These are phyloP conservation scores for Falco rusticolus DNA, from an alignment of 2,797 vertebrate species.

Conservation along the genomic window DNA sequence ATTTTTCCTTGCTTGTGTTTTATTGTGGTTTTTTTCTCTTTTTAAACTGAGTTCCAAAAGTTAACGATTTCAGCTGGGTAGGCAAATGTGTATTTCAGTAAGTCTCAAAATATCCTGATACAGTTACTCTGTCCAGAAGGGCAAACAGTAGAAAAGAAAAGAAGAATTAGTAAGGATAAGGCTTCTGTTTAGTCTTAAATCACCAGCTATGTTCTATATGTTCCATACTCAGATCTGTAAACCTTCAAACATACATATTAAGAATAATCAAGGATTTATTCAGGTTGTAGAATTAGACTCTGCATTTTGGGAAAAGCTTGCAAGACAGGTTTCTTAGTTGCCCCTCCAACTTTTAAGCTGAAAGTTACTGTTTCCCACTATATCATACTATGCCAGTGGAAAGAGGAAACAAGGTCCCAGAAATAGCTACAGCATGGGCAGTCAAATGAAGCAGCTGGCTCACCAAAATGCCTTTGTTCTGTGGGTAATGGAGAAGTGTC, in stretches of 20 bases:
- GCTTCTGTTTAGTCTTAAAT: neutral
- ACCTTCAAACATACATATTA: neutral
- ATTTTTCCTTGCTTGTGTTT: neutral
- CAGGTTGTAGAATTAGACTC: neutral
- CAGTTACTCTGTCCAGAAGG: neutral
- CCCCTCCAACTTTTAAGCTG: neutral
- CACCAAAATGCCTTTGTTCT: neutral
- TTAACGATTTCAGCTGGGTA: neutral
- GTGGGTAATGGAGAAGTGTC: neutral
- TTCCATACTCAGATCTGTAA: neutral
- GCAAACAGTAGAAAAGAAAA: neutral
- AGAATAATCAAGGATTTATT: neutral
- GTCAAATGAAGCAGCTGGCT: neutral
- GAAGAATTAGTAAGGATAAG: neutral
- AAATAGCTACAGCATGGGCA: neutral
- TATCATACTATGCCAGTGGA: neutral
- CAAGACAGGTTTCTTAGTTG: neutral
- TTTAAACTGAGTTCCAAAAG: neutral
- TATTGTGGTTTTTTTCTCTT: accelerated
- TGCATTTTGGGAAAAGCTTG: neutral
- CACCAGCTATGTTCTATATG: neutral
- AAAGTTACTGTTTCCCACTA: neutral
- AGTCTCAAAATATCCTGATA: neutral
- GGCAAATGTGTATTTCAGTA: neutral
- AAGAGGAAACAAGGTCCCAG: neutral